Evolutionary conservation across 2,113 vertebrate genomes (phyloP).

Genomic region (Aspidoscelis tigris): DNA sequence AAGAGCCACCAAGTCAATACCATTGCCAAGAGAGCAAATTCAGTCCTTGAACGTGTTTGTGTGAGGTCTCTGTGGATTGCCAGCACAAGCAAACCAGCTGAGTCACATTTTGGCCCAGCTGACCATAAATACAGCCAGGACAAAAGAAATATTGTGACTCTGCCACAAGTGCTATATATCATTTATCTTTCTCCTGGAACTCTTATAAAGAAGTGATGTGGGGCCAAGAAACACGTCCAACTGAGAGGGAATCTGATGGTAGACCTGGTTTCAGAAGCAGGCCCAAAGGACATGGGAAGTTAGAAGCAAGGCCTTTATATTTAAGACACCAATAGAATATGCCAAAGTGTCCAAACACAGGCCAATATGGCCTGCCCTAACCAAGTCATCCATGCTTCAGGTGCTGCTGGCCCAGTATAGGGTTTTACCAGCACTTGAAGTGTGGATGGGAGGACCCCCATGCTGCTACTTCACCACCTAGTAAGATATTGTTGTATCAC

Average conservation of each 20-base stretch:
- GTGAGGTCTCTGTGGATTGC: slow-evolving; percentile 26
- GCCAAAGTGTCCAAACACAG: too few relatives aligned
- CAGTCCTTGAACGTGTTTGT: neutral
- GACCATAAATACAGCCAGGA: slow-evolving; percentile 1
- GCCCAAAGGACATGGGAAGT: neutral
- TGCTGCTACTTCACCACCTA: too few relatives aligned
- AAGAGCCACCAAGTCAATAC: slow-evolving; percentile 1
- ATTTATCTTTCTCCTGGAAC: neutral
- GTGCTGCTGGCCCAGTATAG: too few relatives aligned
- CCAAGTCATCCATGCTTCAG: too few relatives aligned
- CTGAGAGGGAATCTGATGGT: neutral
- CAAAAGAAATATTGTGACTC: neutral
- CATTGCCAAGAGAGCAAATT: slow-evolving; percentile 12
- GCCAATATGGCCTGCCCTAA: too few relatives aligned
- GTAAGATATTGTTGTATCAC: too few relatives aligned
- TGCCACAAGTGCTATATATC: neutral
- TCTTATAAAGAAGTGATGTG: neutral
- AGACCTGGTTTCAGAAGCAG: neutral
- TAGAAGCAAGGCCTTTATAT: neutral
- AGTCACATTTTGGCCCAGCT: neutral
- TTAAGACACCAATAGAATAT: neutral
- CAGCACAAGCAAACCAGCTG: slow-evolving; percentile 14
- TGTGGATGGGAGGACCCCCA: too few relatives aligned
- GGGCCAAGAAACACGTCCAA: neutral
- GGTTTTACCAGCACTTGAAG: too few relatives aligned